These are phyloP conservation scores for Choloepus didactylus DNA, from an alignment of 2,797 vertebrate species.

Conservation along the genomic window DNA sequence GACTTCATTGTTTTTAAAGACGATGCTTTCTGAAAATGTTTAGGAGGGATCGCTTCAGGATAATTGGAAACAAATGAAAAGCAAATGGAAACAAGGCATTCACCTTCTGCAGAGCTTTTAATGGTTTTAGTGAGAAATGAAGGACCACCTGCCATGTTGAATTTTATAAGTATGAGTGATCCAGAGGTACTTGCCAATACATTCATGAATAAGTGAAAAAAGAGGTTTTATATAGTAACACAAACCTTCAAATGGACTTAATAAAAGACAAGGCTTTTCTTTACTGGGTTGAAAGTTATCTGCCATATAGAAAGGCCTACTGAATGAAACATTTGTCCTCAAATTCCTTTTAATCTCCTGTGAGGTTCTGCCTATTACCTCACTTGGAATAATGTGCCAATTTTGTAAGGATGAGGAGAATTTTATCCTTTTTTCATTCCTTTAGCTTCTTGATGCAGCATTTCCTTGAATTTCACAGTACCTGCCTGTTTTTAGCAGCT, in stretches of 20 bases:
- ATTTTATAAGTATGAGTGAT: constrained; percentile 78
- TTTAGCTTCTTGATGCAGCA: constrained; percentile 85
- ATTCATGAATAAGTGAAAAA: constrained; percentile 73
- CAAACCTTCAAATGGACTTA: constrained; percentile 84
- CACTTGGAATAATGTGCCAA: constrained; percentile 90
- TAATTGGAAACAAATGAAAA: constrained; percentile 63
- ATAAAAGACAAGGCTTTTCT: constrained; percentile 85
- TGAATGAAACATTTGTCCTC: constrained; percentile 94
- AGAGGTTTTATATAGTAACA: constrained; percentile 82
- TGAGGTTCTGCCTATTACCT: constrained; percentile 88
- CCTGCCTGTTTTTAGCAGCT: constrained; percentile 85
- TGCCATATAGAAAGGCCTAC: constrained; percentile 88
- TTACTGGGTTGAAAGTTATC: constrained; percentile 85
- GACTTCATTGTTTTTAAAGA: constrained; percentile 48
- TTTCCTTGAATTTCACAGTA: constrained; percentile 88
- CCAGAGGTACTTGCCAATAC: constrained; percentile 45
- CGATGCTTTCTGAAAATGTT: constrained; percentile 29
- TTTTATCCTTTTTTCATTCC: constrained; percentile 85
- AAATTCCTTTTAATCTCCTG: constrained; percentile 88
- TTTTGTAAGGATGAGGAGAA: constrained; percentile 89
- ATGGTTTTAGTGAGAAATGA: constrained; percentile 67
- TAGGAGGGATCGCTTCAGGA: constrained; percentile 31
- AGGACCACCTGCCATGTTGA: constrained; percentile 51
- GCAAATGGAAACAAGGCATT: neutral
- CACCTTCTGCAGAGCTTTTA: constrained; percentile 72